Percentiles rank a stretch among this genome's conserved stretches.
phyloP scores from a whole-genome alignment of 1,140 invertebrate genomes.

The Hyposmocoma kahamanoa region DNA sequence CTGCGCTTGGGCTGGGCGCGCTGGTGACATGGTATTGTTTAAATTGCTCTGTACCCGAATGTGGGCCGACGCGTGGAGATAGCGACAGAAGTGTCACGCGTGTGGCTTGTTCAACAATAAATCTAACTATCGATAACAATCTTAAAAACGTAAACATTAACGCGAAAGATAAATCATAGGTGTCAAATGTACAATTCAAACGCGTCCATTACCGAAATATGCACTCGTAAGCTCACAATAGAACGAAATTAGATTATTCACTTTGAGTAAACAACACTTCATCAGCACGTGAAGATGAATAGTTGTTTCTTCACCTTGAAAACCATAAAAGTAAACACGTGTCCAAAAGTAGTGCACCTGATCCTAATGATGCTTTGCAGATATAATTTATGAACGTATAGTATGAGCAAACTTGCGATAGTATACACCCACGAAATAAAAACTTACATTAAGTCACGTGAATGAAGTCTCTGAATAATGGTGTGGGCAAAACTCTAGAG shows the following conservation, averaged over 20 bases:
- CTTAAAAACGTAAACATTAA: slow-evolving; percentile 13
- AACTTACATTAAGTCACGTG: not conserved
- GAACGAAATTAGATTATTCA: slow-evolving; percentile 1
- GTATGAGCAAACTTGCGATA: no score
- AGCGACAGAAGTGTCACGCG: slow-evolving; percentile 12
- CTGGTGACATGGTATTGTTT: slow-evolving; percentile 13
- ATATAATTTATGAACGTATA: no score
- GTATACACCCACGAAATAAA: not conserved
- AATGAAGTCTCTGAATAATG: not conserved
- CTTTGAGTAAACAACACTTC: no score
- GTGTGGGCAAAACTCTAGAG: no score
- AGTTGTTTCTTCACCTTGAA: slow-evolving; percentile 4
- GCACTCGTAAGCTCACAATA: not conserved
- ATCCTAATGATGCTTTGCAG: not conserved
- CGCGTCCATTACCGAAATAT: not conserved
- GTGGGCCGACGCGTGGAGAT: slow-evolving; percentile 2
- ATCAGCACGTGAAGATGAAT: no score
- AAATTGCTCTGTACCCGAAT: not conserved
- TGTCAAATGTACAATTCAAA: slow-evolving; percentile 4
- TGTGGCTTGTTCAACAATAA: not conserved
- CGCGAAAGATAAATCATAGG: slow-evolving; percentile 13
- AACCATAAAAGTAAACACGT: not conserved
- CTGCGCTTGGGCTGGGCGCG: no score
- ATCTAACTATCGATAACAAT: slow-evolving; percentile 10
- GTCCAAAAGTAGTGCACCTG: not conserved